These are phyloP conservation scores for Thyatira batis DNA, from an alignment of 2,888 invertebrate species.

Conservation along the genomic window DNA sequence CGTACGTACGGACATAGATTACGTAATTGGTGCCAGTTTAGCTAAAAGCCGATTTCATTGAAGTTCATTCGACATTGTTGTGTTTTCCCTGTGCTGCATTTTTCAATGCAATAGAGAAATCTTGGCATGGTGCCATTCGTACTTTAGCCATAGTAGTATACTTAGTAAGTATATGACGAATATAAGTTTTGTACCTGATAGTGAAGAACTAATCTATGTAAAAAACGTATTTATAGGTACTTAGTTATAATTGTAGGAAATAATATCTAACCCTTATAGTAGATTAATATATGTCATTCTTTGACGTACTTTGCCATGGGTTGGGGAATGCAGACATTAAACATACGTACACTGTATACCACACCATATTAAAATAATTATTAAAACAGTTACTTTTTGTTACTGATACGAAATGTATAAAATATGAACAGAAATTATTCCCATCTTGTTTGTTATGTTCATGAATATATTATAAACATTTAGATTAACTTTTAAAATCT, in stretches of 20 bases:
- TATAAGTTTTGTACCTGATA: no score
- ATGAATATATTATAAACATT: no score
- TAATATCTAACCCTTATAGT: constrained; percentile 5
- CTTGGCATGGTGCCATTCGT: background rate
- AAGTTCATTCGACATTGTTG: constrained; percentile 23
- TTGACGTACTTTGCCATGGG: constrained; percentile 15
- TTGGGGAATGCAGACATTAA: constrained; percentile 23
- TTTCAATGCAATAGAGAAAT: background rate
- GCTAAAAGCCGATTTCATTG: constrained; percentile 19
- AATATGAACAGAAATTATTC: no score
- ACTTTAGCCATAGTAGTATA: no score
- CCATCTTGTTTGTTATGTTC: no score
- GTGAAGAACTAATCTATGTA: no score
- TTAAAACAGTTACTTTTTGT: background rate
- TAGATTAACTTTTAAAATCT: no score
- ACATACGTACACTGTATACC: constrained; percentile 9
- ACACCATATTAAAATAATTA: no score
- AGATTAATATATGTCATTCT: constrained; percentile 20
- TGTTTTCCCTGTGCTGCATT: constrained; percentile 14
- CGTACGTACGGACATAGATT: no score
- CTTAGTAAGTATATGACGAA: no score
- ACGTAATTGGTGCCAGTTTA: constrained; percentile 10
- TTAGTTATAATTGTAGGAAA: background rate
- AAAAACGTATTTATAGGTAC: no score
- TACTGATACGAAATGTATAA: no score